Evolutionary conservation across 1,140 invertebrate genomes (phyloP), one percentile per base, ranked within the genome.

Genomic region (Drosophila leontia): DNA sequence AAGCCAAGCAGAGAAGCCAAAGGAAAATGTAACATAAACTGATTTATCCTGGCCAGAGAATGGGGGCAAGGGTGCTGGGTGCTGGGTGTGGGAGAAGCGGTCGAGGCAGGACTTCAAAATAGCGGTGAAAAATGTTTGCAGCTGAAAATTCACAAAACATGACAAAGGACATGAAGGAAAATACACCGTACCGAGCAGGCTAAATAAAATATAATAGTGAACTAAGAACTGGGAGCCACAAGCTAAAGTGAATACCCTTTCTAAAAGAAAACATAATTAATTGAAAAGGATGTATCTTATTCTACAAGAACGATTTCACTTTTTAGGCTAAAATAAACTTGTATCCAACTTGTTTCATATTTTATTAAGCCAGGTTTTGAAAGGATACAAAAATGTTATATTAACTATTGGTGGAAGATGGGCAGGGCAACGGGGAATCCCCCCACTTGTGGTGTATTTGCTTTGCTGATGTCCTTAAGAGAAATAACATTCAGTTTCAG

Each of bases 401-500:
- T 77, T 78, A 78, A 78, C 62, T 70, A 62, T 69, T 51, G 9
- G 32, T 13, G 41, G n/a, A 8, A 7, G 34, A 4, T 12, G n/a
- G 12, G 8, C 12, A 62, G 17, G 29, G 62, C 35, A 15, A 17
- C 11, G 15, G 35, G 41, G 29, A 23, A n/a, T 8, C 4, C 32
- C n/a, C 51, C 56, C 62, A 68, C 57, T 77, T 57, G 63, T 58
- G 58, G 26, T 68, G 74, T 70, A 70, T 77, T 78, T 78, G 75
- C 65, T 78, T 78, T 69, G 75, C 62, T 78, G 75, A 78, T 78
- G 75, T 78, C 75, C 75, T 78, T 78, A 68, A 59, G 58, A 78
- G 64, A 63, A 78, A 70, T 78, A 78, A 78, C 75, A 78, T 78
- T 75, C 50, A 62, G 71, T 72, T 50, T 50, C 61, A 34, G 67